Evolutionary conservation across 2,888 invertebrate genomes (phyloP), one percentile per base, ranked within the genome.

Genomic region (Eueremaeus valkanovi): DNA sequence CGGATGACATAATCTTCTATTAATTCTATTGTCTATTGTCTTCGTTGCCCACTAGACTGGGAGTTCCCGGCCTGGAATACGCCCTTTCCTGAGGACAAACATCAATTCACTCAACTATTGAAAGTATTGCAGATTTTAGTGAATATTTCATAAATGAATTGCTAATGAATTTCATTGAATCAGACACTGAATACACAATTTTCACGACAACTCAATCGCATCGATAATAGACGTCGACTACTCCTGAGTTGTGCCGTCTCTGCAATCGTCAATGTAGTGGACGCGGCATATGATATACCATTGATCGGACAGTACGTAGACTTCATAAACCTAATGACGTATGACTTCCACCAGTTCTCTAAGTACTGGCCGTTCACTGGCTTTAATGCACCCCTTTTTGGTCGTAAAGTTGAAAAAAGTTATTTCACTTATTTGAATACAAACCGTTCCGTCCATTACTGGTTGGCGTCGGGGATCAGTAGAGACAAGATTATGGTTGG

Each of bases 301-400:
- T 88, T 90, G 82, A 86, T 95, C 77, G 90, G 92, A 79, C 85
- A 88, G 86, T 93, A 90, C 82, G 88, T 90, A 0, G 94, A 95
- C 83, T 92, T 88, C 84, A 88, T 93, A 0, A 93, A 93, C 83
- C 81, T 95, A 21, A 95, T 95, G 95, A 88, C 91, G 0, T 95
- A 95, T 82, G 95, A 95, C 83, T 95, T 89, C 81, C 93, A 95
- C 83, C 87, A 87, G 87, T 78, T 89, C 90, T 1, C 94, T 8
- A 70, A 70, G 5, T 70, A 70, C 70, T 70, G 70, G 70, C 70
- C 94, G 0, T 88, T 92, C 79, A 94, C 94, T 21, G 90, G 92
- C 0, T 58, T 58, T 31, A 95, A 95, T 84, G 88, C 94, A 0
- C 94, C 95, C 0, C 84, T 95, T 3, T 91, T 88, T 82, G 84